Conservation (phyloP, 2,113 vertebrate species). For the Procavia capensis region DNA sequence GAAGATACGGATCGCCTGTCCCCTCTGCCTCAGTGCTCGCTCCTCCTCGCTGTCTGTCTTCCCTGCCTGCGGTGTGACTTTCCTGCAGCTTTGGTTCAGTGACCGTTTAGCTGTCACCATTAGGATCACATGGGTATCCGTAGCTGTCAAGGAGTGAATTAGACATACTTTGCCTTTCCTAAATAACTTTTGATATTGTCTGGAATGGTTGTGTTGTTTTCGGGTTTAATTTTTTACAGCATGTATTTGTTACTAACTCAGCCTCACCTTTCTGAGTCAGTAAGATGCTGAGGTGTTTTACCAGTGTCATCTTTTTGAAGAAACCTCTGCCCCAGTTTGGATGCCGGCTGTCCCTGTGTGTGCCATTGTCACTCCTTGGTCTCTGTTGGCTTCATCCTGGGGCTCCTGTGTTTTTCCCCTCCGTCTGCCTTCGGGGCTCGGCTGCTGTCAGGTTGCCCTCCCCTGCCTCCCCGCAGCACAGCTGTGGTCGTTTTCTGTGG, state of each 20-base stretch:
- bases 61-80: no score
- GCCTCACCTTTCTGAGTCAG: not conserved
- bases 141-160: not conserved
- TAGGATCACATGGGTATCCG: not conserved
- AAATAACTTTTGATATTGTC: not conserved
- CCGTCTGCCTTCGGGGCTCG: accelerated
- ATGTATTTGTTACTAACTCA: not conserved
- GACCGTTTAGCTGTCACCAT: not conserved
- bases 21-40: not conserved
- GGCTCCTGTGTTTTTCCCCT: not conserved
- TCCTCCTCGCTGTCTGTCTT: not conserved
- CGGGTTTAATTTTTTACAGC: not conserved
- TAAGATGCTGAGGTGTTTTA: not conserved
- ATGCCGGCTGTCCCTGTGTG: not conserved
- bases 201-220: not conserved
- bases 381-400: no score
- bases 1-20: not conserved
- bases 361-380: no score
- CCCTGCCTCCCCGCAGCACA: not conserved
- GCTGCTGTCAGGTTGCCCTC: not conserved
- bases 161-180: constrained; percentile 31
- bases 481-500: not conserved
- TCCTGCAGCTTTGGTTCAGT: not conserved
- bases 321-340: not conserved
- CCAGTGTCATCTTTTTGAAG: not conserved